These are phyloP conservation scores for Lymantria dispar DNA, from an alignment of 2,888 invertebrate species.

Conservation along the genomic window DNA sequence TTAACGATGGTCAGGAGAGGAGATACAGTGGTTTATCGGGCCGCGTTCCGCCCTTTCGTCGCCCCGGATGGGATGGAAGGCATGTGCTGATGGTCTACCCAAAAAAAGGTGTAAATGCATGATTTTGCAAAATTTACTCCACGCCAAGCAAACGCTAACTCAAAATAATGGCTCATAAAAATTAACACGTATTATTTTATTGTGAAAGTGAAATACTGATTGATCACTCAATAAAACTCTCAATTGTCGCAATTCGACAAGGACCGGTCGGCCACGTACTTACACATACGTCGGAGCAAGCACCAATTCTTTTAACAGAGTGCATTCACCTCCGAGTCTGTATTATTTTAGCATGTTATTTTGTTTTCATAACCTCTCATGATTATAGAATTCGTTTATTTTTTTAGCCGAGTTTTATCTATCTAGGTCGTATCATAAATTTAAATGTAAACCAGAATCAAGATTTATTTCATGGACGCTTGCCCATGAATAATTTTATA, in stretches of 20 bases:
- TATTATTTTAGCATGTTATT: conserved; percentile 30
- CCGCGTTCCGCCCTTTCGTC: too few species aligned
- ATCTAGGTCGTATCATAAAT: neutral
- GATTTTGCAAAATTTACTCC: neutral
- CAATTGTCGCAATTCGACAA: conserved; percentile 19
- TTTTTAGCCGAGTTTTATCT: too few species aligned
- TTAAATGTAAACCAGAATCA: too few species aligned
- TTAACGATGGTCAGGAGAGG: too few species aligned
- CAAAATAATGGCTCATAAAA: neutral
- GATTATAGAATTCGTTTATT: conserved; percentile 1
- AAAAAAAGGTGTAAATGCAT: too few species aligned
- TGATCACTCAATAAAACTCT: conserved; percentile 15
- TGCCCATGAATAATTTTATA: too few species aligned
- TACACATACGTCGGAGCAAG: conserved; percentile 4
- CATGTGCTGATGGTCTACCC: too few species aligned
- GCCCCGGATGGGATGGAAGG: too few species aligned
- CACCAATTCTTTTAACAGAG: conserved; percentile 29
- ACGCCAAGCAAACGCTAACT: neutral
- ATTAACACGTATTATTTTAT: conserved; percentile 6
- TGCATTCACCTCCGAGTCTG: conserved; percentile 42
- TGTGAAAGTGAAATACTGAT: conserved; percentile 19
- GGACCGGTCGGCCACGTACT: conserved; percentile 4
- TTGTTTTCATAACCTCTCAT: conserved; percentile 26
- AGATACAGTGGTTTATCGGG: too few species aligned
- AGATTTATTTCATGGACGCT: too few species aligned